These are phyloP conservation scores for Oncorhynchus keta DNA, from an alignment of 2,113 vertebrate species.

Conservation along the genomic window DNA sequence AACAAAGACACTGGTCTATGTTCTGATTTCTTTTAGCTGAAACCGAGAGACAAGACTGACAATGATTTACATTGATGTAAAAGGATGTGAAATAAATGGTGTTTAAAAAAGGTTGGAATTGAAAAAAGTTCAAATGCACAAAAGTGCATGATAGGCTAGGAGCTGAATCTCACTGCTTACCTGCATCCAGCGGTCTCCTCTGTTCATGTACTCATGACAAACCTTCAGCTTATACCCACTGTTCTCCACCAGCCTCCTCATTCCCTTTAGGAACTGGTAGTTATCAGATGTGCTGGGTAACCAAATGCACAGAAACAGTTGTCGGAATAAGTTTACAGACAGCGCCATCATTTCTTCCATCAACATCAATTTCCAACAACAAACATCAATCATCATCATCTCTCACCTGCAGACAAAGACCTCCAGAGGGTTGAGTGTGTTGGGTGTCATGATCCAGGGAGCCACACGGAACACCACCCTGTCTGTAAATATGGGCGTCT, in stretches of 20 bases:
- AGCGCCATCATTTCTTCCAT: not conserved
- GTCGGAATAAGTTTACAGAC: not conserved
- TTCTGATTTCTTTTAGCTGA: no score
- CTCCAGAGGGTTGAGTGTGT: slow-evolving; percentile 77
- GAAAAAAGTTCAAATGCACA: not conserved
- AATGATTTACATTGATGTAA: not conserved
- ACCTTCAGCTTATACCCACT: slow-evolving; percentile 77
- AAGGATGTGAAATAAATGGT: not conserved
- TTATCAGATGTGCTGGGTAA: slow-evolving; percentile 83
- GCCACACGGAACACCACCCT: slow-evolving; percentile 82
- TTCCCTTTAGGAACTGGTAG: slow-evolving; percentile 81
- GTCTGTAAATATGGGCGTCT: slow-evolving; percentile 88
- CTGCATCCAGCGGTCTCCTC: slow-evolving; percentile 94
- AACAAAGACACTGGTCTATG: no score
- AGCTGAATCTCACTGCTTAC: slow-evolving; percentile 55
- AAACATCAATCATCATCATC: no score
- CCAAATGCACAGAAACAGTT: not conserved
- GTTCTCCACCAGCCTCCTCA: slow-evolving; percentile 73
- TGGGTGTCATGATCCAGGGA: slow-evolving; percentile 95
- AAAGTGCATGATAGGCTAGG: not conserved
- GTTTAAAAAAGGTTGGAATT: not conserved
- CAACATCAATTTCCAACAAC: no score
- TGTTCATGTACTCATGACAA: slow-evolving; percentile 79
- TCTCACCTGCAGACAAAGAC: slow-evolving; percentile 80
- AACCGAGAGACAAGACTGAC: no score